Evolutionary conservation across 2,888 invertebrate species (phyloP).

Genomic region (Cephus sareptanus): DNA sequence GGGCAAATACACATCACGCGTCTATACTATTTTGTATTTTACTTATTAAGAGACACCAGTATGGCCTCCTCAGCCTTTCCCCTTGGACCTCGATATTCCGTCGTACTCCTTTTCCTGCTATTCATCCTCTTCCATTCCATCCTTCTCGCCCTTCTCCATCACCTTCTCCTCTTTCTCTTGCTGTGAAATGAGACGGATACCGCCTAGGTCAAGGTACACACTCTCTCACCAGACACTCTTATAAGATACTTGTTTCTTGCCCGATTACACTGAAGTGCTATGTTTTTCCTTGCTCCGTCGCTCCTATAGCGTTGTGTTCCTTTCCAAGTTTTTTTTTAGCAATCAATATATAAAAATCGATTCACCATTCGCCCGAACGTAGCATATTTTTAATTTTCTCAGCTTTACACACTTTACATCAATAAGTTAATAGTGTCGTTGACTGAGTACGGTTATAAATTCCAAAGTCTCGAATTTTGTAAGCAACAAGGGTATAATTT

Average conservation of each 20-base stretch:
- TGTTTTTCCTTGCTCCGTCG: background rate
- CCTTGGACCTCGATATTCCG: background rate
- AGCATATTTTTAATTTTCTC: too few relatives aligned
- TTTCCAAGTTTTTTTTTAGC: background rate
- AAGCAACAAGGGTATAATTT: too few relatives aligned
- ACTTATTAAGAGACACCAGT: conserved; percentile 30
- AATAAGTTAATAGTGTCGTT: too few relatives aligned
- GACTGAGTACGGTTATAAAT: too few relatives aligned
- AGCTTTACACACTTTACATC: too few relatives aligned
- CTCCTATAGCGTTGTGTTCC: background rate
- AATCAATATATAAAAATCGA: background rate
- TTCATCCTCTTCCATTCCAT: background rate
- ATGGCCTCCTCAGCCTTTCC: background rate
- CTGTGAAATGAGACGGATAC: conserved; percentile 1
- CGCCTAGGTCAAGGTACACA: background rate
- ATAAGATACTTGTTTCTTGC: background rate
- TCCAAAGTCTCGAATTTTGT: too few relatives aligned
- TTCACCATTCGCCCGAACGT: too few relatives aligned
- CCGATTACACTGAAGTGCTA: background rate
- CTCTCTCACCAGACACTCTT: background rate
- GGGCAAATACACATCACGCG: conserved; percentile 41
- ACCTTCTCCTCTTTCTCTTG: background rate
- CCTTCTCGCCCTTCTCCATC: background rate
- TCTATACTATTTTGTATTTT: conserved; percentile 33
- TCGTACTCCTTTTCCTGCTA: background rate